Conservation (phyloP, 2,888 invertebrate genomes). For the Hyalella azteca region DNA sequence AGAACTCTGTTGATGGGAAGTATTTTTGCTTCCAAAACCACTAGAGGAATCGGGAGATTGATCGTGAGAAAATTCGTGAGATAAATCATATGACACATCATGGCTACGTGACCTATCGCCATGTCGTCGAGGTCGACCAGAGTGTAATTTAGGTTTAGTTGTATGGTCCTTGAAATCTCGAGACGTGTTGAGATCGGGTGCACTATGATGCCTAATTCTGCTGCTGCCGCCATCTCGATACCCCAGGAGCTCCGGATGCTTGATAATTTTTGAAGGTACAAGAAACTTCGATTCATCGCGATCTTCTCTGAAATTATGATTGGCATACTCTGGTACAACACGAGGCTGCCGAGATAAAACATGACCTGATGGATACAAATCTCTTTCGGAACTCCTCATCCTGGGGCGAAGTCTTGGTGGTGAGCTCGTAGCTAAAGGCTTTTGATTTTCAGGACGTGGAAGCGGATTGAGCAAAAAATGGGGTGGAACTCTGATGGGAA, state of each 20-base stretch:
- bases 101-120: constrained; percentile 38
- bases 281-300: background rate
- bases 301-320: background rate
- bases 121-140: background rate
- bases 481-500: constrained; percentile 54
- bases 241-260: background rate
- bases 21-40: constrained; percentile 90
- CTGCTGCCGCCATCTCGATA: background rate
- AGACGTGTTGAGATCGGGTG: constrained; percentile 58
- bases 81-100: constrained; percentile 49
- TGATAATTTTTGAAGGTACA: background rate
- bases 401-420: constrained; percentile 68
- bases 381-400: background rate
- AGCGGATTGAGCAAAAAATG: constrained; percentile 55
- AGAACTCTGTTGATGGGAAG: constrained; percentile 73
- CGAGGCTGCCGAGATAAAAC: background rate
- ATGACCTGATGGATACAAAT: background rate
- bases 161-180: constrained; percentile 41
- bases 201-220: constrained; percentile 53
- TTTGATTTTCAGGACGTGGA: constrained; percentile 57
- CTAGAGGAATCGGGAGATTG: constrained; percentile 83
- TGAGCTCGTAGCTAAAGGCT: constrained; percentile 68
- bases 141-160: constrained; percentile 3
- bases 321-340: background rate
- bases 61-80: constrained; percentile 67